These are phyloP conservation scores for Raja brachyura DNA, from an alignment of 2,113 vertebrate genomes.

Conservation along the genomic window DNA sequence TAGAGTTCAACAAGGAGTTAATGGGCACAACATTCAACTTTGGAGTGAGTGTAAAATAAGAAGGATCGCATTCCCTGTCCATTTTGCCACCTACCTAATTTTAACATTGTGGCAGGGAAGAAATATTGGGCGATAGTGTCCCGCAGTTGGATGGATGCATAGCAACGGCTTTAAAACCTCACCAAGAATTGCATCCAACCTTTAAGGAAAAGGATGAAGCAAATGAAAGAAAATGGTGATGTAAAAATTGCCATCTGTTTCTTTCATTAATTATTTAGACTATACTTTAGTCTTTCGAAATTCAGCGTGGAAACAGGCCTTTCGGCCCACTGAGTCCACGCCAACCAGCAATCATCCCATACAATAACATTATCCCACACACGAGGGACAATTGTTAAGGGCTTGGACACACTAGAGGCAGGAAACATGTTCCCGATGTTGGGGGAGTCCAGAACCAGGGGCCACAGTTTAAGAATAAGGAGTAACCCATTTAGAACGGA, in stretches of 20 bases:
- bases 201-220: not conserved
- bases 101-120: not conserved
- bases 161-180: not conserved
- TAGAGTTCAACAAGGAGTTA: not conserved
- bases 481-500: too few species aligned
- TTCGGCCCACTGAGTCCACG: too few species aligned
- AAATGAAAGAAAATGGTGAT: not conserved
- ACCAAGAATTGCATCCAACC: not conserved
- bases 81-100: not conserved
- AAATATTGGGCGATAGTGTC: not conserved
- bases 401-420: too few species aligned
- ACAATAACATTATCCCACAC: too few species aligned
- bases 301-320: too few species aligned
- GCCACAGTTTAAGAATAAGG: too few species aligned
- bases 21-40: constrained; percentile 11
- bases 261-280: not conserved
- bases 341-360: too few species aligned
- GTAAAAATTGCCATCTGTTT: not conserved
- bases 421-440: too few species aligned
- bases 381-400: too few species aligned
- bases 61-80: not conserved
- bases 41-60: not conserved
- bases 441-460: too few species aligned
- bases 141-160: not conserved
- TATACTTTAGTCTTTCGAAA: too few species aligned